phyloP scores from a whole-genome alignment of 1,140 invertebrate species.

The Centruroides vittatus region DNA sequence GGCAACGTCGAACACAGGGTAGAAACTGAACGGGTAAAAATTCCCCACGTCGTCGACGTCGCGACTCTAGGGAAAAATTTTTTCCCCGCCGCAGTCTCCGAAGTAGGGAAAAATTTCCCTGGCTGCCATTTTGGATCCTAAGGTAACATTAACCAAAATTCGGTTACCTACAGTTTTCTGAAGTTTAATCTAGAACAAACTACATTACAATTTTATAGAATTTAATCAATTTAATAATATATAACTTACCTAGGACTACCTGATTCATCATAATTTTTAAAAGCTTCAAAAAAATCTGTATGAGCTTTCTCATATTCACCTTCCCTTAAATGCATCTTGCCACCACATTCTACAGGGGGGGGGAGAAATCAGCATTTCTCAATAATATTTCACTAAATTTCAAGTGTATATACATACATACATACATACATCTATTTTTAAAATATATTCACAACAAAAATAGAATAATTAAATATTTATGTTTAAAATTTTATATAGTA shows the following conservation, averaged over 20 bases:
- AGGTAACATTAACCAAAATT: too few species aligned
- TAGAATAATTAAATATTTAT: neutral
- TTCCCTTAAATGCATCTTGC: slow-evolving; percentile 98
- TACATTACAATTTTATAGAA: too few species aligned
- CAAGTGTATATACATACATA: neutral
- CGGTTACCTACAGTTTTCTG: too few species aligned
- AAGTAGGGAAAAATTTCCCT: too few species aligned
- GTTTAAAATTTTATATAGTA: neutral
- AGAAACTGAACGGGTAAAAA: too few species aligned
- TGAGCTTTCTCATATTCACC: slow-evolving; percentile 98
- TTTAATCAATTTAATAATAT: too few species aligned
- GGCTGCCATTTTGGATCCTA: too few species aligned
- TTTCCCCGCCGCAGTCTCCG: too few species aligned
- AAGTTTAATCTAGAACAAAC: too few species aligned
- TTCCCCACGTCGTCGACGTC: too few species aligned
- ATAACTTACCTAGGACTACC: slow-evolving; percentile 62
- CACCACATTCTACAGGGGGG: slow-evolving; percentile 71
- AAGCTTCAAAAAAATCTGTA: slow-evolving; percentile 99
- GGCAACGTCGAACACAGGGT: too few species aligned
- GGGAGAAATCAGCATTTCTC: neutral
- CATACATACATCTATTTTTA: neutral
- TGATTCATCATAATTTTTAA: slow-evolving; percentile 99
- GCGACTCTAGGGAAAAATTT: too few species aligned
- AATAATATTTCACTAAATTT: neutral
- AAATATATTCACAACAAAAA: neutral